These are phyloP conservation scores for Standfussiana lucernea DNA, from an alignment of 2,888 invertebrate species.

Conservation along the genomic window DNA sequence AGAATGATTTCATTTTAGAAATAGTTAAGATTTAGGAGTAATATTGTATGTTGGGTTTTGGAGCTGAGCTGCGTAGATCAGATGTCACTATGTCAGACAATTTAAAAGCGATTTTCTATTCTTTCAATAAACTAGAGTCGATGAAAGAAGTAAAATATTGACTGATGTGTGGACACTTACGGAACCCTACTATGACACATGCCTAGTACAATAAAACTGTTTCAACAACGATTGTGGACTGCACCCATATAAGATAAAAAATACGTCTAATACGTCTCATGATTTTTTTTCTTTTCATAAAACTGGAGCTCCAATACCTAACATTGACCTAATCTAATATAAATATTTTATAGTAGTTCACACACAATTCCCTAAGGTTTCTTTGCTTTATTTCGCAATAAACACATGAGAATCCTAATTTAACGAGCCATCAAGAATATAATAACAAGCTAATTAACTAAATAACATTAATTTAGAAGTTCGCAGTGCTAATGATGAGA, in stretches of 20 bases:
- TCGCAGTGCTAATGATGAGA: slow-evolving; percentile 61
- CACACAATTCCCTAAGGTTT: slow-evolving; percentile 27
- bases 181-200: slow-evolving; percentile 44
- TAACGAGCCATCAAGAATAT: slow-evolving; percentile 22
- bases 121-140: too few species aligned
- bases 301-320: slow-evolving; percentile 17
- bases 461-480: slow-evolving; percentile 63
- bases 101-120: background rate
- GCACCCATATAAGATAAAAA: slow-evolving; percentile 53
- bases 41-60: background rate
- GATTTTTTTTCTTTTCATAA: slow-evolving; percentile 12
- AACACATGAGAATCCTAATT: slow-evolving; percentile 44
- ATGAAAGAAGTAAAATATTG: background rate
- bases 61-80: background rate
- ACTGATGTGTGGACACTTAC: background rate
- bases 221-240: slow-evolving; percentile 40
- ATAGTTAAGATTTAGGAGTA: background rate
- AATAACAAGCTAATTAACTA: slow-evolving; percentile 64
- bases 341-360: slow-evolving; percentile 47
- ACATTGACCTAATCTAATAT: slow-evolving; percentile 20
- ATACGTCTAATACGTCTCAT: slow-evolving; percentile 25
- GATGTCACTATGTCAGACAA: too few species aligned
- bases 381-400: slow-evolving; percentile 37
- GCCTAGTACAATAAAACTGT: slow-evolving; percentile 45
- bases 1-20: background rate